A percentile compares a stretch with the other conserved stretches of the same genome.
Evolutionary conservation across 2,113 vertebrate genomes (phyloP).

Genomic region (Psammodynastes pulverulentus): DNA sequence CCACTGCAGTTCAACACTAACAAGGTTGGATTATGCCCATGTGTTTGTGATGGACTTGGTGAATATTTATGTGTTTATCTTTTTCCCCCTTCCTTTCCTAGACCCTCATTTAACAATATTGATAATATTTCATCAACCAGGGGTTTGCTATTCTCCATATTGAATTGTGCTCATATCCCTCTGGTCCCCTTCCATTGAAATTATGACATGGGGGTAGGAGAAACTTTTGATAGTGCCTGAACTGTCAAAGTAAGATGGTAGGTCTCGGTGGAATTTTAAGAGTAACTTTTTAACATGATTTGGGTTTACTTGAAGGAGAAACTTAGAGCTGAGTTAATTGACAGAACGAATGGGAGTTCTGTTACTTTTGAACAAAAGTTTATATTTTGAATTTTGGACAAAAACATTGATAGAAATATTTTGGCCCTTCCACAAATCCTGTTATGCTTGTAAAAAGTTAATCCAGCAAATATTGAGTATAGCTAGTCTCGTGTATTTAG

Average conservation of each 20-base stretch:
- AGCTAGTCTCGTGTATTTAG: background rate
- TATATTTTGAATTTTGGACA: background rate
- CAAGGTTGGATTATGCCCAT: constrained; percentile 69
- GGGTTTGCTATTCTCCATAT: constrained; percentile 36
- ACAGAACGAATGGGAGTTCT: background rate
- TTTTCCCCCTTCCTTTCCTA: constrained; percentile 15
- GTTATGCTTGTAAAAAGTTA: background rate
- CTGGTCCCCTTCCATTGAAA: constrained; percentile 2
- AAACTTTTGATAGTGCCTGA: constrained; percentile 2
- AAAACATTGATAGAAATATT: background rate
- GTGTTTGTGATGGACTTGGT: constrained; percentile 50
- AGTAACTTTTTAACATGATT: background rate
- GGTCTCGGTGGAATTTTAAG: background rate
- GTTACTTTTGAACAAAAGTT: background rate
- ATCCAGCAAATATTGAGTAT: background rate
- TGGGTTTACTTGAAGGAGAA: background rate
- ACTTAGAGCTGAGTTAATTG: background rate
- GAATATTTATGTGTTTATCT: constrained; percentile 32
- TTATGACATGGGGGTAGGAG: background rate
- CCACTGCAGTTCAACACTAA: constrained; percentile 72
- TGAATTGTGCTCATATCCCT: background rate
- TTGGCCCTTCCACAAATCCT: background rate
- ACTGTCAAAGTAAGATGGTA: background rate
- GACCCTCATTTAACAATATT: constrained; percentile 6
- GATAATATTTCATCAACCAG: constrained; percentile 1